These are phyloP conservation scores for Vireo altiloquus DNA, from an alignment of 2,113 vertebrate species.

Conservation along the genomic window DNA sequence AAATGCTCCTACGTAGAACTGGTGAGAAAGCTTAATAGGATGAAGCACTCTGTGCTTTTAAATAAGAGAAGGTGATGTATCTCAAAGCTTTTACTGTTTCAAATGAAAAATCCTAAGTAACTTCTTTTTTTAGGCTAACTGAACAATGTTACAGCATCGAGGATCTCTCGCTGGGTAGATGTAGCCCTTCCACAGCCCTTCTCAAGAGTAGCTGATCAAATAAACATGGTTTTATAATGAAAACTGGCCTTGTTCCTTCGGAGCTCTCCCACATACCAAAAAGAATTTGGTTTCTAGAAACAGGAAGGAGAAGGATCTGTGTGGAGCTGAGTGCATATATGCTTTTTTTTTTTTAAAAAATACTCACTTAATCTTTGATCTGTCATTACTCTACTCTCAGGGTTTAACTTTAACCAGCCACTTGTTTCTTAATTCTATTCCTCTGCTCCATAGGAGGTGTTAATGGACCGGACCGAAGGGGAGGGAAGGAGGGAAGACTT, in stretches of 20 bases:
- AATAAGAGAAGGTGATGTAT: neutral
- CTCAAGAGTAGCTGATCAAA: neutral
- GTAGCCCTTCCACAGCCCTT: neutral
- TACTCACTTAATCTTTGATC: constrained; percentile 53
- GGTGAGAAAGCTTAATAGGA: neutral
- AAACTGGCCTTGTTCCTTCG: neutral
- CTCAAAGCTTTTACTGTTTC: neutral
- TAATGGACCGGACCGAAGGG: neutral
- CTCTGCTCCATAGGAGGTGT: constrained; percentile 9
- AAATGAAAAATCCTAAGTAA: neutral
- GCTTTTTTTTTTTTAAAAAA: neutral
- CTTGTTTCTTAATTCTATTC: constrained; percentile 58
- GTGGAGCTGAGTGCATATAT: neutral
- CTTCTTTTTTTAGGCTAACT: neutral
- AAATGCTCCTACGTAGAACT: neutral
- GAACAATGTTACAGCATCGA: neutral
- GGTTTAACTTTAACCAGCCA: constrained; percentile 66
- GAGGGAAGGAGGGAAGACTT: neutral
- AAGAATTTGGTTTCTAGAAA: neutral
- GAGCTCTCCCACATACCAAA: neutral
- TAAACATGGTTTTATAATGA: neutral
- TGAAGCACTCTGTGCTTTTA: neutral
- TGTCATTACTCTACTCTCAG: constrained; percentile 19
- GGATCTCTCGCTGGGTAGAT: fast-evolving
- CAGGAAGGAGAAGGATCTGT: neutral